Evolutionary conservation across 2,888 invertebrate species (phyloP).

Genomic region (Idaea dimidiata): DNA sequence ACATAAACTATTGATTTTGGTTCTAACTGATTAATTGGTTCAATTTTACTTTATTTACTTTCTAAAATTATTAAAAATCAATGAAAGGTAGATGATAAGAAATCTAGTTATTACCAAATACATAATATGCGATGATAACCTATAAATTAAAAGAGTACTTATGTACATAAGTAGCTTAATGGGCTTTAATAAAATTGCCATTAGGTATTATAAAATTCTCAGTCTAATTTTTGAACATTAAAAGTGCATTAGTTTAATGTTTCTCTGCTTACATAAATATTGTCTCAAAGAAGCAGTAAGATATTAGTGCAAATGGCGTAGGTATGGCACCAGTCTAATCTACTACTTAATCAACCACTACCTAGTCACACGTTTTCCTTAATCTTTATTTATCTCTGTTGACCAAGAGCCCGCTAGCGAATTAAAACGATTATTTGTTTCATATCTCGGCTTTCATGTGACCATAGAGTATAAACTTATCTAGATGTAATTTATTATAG

Average conservation of each 20-base stretch:
- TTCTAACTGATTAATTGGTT: too few relatives aligned
- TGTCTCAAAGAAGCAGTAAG: not conserved
- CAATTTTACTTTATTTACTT: too few relatives aligned
- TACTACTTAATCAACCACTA: not conserved
- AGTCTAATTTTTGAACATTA: not conserved
- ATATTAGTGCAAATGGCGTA: not conserved
- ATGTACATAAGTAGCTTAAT: not conserved
- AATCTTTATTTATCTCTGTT: not conserved
- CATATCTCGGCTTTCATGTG: not conserved
- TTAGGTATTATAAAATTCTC: not conserved
- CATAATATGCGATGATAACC: too few relatives aligned
- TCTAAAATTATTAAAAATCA: too few relatives aligned
- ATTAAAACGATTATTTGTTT: not conserved
- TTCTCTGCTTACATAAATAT: not conserved
- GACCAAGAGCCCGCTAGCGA: not conserved
- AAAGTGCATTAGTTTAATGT: not conserved
- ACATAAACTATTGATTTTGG: too few relatives aligned
- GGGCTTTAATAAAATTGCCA: not conserved
- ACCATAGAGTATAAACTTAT: constrained; percentile 6
- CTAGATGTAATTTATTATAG: constrained; percentile 6
- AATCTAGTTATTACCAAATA: too few relatives aligned
- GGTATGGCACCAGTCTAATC: not conserved
- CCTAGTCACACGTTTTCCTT: not conserved
- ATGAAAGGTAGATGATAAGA: too few relatives aligned
- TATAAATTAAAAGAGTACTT: too few relatives aligned